Base-by-base conservation (phyloP, 2,888 invertebrate genomes). In the Hemithea aestivaria region DNA sequence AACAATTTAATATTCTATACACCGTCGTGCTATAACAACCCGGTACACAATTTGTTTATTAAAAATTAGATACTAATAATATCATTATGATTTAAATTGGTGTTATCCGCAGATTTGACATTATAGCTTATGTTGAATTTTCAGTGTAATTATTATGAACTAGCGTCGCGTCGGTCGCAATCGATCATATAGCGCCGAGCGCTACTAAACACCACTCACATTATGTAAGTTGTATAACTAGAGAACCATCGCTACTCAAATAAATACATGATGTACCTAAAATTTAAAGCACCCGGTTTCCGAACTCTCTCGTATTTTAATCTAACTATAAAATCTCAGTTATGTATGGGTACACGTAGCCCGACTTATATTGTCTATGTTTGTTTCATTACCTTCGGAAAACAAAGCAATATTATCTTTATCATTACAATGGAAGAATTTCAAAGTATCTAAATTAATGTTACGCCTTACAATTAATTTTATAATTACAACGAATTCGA, bases 241-340 rank as follows among this genome's bases (percentile, higher is more conserved):
- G 62, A 72, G 72, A 76, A 74, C 70, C 73, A 72, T 70, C 55
- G 77, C 80, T 83, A 83, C 82, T 68, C 67, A 80, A 84, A 78
- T 70, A 64, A 81, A 74, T 74, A 74, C 76, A 77, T 76, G 83
- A 78, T 85, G 78, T 85, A 50, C 48, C 50, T 53, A 82, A 76
- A 85, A 76, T 85, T 83, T 85, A 84, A 83, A 87, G 85, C 85
- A 87, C 85, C 85, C 82, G 83, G 84, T 83, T 84, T 81, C 73
- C 80, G 69, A 78, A 84, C 83, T 85, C 84, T 85, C 85, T 84
- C 84, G 72, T 80, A 74, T 76, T 83, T 80, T 77, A 78, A 43
- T 75, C 70, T 84, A 76, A 77, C 68, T 83, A 81, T 80, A 80
- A 77, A 81, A 74, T 75, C 70, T 79, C 70, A 71, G 67, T 70